Percentiles rank a stretch among this genome's conserved stretches.
These are phyloP conservation scores for Diaphora mendica DNA, from an alignment of 2,888 invertebrate species.

Conservation along the genomic window DNA sequence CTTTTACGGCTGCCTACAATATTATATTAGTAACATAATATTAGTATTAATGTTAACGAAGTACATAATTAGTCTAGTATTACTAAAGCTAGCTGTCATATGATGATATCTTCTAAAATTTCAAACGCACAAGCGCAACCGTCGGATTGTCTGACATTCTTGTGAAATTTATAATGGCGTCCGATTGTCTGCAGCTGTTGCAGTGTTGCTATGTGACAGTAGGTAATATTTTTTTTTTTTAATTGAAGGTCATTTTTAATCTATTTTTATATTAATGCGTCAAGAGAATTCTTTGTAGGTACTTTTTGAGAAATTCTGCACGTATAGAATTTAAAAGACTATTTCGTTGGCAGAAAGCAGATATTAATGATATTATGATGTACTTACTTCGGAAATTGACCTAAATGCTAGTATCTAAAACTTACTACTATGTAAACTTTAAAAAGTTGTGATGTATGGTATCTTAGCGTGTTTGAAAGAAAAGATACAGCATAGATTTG, in stretches of 20 bases:
- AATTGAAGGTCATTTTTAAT: background rate
- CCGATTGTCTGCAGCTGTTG: constrained; percentile 17
- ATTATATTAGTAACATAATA: background rate
- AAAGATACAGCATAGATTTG: no score
- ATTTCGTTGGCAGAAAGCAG: no score
- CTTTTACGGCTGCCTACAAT: background rate
- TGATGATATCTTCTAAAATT: constrained; percentile 7
- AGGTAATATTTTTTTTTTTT: background rate
- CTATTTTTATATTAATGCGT: background rate
- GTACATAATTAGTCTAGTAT: constrained; percentile 10
- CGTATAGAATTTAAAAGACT: background rate
- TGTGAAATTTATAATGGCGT: constrained; percentile 16
- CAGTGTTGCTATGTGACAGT: constrained; percentile 1
- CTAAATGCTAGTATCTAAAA: no score
- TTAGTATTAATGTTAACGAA: constrained; percentile 1
- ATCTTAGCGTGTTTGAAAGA: no score
- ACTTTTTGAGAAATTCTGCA: background rate
- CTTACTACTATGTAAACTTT: no score
- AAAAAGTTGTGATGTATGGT: no score
- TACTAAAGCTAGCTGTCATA: background rate
- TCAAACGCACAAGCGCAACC: constrained; percentile 13
- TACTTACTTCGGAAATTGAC: no score
- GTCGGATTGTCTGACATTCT: constrained; percentile 17
- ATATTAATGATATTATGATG: no score
- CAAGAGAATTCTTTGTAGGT: background rate